These are phyloP conservation scores for Chymomyza fuscimana DNA, from an alignment of 2,888 invertebrate genomes.

Conservation along the genomic window DNA sequence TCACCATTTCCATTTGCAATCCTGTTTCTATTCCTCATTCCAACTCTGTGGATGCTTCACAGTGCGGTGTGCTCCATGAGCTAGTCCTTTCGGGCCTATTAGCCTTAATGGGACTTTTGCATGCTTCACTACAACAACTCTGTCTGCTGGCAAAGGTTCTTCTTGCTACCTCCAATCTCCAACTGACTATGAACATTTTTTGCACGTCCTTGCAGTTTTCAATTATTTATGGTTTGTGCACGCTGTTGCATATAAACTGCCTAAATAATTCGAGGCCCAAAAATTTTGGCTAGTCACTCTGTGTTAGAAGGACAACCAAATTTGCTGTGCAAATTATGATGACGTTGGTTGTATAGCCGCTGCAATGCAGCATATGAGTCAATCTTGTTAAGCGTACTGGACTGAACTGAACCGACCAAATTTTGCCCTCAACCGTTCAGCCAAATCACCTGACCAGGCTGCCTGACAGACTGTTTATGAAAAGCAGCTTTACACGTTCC, in stretches of 20 bases:
- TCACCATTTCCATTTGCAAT: neutral
- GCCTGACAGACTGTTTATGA: neutral
- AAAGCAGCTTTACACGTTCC: neutral
- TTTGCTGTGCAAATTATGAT: constrained; percentile 54
- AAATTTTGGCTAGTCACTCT: constrained; percentile 9
- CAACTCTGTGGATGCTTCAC: neutral
- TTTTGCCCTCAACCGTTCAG: neutral
- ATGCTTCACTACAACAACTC: constrained; percentile 60
- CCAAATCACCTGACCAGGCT: neutral
- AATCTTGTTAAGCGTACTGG: neutral
- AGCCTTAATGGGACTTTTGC: constrained; percentile 71
- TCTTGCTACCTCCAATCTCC: constrained; percentile 4
- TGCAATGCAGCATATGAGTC: neutral
- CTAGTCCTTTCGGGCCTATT: constrained; percentile 64
- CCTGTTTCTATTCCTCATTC: neutral
- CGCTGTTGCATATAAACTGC: constrained; percentile 68
- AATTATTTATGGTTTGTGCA: constrained; percentile 74
- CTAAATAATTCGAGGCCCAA: constrained; percentile 56
- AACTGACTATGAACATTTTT: constrained; percentile 44
- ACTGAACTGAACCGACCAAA: too few species aligned
- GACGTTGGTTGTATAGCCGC: neutral
- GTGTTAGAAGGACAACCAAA: constrained; percentile 13
- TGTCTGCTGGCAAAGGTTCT: neutral
- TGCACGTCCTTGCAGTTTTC: constrained; percentile 72
- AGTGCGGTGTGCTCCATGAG: neutral